These are phyloP conservation scores for Nannobrachium achirus DNA, from an alignment of 2,113 vertebrate genomes.

Conservation along the genomic window DNA sequence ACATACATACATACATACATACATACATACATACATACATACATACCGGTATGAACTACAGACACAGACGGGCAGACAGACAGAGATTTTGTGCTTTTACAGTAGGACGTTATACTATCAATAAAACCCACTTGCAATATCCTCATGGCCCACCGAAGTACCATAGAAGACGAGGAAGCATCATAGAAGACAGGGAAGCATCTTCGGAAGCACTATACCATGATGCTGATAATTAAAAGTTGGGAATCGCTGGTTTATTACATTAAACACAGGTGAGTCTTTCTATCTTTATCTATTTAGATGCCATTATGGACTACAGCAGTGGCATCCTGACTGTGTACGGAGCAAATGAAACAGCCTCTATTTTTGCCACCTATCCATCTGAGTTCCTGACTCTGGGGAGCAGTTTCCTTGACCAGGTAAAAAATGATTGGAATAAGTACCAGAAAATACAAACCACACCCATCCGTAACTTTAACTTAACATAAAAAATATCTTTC, in stretches of 20 bases:
- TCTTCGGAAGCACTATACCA: neutral
- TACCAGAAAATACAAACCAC: neutral
- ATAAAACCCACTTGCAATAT: too few relatives aligned
- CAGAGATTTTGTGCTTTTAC: too few relatives aligned
- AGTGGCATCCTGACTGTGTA: slow-evolving; percentile 52
- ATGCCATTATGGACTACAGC: slow-evolving; percentile 55
- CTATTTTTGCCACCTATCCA: slow-evolving; percentile 77
- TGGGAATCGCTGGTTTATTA: too few relatives aligned
- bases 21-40: too few relatives aligned
- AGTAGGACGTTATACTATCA: too few relatives aligned
- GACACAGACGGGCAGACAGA: too few relatives aligned
- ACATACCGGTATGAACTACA: too few relatives aligned
- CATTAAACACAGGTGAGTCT: too few relatives aligned
- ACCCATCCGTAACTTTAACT: too few relatives aligned
- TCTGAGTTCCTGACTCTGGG: slow-evolving; percentile 47
- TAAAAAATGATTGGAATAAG: slow-evolving; percentile 1
- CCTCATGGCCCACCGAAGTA: neutral
- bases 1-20: too few relatives aligned
- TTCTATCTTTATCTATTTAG: slow-evolving; percentile 10
- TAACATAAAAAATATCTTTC: too few relatives aligned
- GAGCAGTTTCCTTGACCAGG: slow-evolving; percentile 73
- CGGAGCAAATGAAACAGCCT: slow-evolving; percentile 69
- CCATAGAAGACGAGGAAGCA: neutral
- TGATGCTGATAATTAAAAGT: too few relatives aligned
- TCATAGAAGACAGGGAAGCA: neutral